A percentile compares a stretch with the other conserved stretches of the same genome.
Evolutionary conservation across 23 tunicate genomes (phyloP).

Genomic region (Ascidia mentula): DNA sequence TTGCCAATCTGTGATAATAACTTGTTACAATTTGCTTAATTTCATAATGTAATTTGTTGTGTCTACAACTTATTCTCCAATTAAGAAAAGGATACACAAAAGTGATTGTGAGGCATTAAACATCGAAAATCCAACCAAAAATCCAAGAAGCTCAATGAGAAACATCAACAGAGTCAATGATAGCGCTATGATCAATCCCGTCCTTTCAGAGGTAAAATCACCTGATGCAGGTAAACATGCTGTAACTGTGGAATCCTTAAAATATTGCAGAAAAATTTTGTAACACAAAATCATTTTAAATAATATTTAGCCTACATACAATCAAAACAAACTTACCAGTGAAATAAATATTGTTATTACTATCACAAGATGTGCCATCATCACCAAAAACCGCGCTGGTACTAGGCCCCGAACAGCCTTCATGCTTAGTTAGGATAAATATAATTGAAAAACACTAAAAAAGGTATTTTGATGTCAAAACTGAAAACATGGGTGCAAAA

Average conservation of each 20-base stretch:
- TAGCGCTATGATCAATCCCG: conserved; percentile 45
- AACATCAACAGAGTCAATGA: conserved; percentile 62
- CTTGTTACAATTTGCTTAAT: no score
- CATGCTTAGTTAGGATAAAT: no score
- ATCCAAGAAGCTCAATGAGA: conserved; percentile 67
- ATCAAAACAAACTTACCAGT: conserved; percentile 44
- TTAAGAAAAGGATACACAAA: conserved; percentile 74
- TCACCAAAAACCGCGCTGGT: conserved; percentile 66
- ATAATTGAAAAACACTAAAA: no score
- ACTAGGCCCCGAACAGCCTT: conserved; percentile 47
- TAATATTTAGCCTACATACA: background rate
- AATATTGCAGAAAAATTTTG: background rate
- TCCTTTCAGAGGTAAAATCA: conserved; percentile 25
- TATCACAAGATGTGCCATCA: conserved; percentile 67
- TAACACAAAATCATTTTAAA: background rate
- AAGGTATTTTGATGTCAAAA: no score
- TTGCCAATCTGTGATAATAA: no score
- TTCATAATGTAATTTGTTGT: no score
- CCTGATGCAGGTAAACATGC: conserved; percentile 54
- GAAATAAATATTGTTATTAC: conserved; percentile 84
- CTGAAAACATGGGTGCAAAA: no score
- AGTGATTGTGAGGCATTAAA: conserved; percentile 75
- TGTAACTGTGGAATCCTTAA: conserved; percentile 47
- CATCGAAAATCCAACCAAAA: conserved; percentile 80
- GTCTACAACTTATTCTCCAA: no score